Evolutionary conservation across 2,113 vertebrate species (phyloP).

Genomic region (Muntiacus muntjak): DNA sequence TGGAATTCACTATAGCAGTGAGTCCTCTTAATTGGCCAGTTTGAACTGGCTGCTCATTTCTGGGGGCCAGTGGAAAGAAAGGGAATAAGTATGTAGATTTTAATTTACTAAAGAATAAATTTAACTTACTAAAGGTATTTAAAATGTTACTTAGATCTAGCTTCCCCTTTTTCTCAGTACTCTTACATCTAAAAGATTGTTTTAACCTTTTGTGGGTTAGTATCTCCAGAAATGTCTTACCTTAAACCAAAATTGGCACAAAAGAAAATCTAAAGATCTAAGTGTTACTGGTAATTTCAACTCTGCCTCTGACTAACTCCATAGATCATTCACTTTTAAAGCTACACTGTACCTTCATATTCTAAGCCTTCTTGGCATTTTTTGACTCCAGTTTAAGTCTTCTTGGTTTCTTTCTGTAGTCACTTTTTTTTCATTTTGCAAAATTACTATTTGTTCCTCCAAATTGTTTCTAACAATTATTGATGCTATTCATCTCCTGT

Average conservation of each 20-base stretch:
- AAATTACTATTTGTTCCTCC: not conserved
- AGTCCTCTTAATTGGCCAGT: not conserved
- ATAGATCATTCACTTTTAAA: not conserved
- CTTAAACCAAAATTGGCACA: not conserved
- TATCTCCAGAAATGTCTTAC: not conserved
- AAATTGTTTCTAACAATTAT: not conserved
- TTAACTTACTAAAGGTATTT: not conserved
- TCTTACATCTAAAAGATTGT: not conserved
- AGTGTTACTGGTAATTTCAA: not conserved
- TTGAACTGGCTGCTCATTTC: not conserved
- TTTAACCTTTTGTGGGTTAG: not conserved
- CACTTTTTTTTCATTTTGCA: not conserved
- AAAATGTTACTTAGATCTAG: not conserved
- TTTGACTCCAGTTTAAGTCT: not conserved
- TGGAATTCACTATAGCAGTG: accelerated
- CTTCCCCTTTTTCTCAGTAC: not conserved
- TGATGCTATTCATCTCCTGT: not conserved
- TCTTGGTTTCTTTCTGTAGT: not conserved
- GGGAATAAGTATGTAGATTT: not conserved
- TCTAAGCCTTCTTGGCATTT: not conserved
- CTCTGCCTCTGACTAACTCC: not conserved
- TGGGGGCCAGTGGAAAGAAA: not conserved
- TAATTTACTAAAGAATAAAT: not conserved
- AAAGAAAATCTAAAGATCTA: not conserved
- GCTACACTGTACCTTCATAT: not conserved